These are phyloP conservation scores for Pipistrellus pipistrellus DNA, from an alignment of 2,797 vertebrate genomes.

Conservation along the genomic window DNA sequence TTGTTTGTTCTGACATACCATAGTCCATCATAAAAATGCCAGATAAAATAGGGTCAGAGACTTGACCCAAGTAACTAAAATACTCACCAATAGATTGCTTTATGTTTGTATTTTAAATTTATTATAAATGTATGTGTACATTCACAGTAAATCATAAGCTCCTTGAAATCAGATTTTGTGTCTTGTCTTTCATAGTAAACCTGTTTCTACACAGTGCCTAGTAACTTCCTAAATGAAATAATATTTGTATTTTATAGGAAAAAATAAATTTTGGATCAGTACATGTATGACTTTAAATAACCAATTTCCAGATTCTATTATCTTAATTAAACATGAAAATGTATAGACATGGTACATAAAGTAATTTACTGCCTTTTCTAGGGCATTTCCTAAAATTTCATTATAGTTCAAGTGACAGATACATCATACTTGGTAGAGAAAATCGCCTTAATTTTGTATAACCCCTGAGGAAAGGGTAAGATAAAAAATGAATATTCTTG, in stretches of 20 bases:
- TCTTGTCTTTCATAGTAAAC: not conserved
- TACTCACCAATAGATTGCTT: not conserved
- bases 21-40: not conserved
- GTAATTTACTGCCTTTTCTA: not conserved
- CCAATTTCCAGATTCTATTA: not conserved
- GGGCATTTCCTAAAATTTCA: not conserved
- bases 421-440: not conserved
- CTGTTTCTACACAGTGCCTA: not conserved
- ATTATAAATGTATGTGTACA: not conserved
- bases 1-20: not conserved
- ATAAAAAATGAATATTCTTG: slow-evolving; percentile 28
- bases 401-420: not conserved
- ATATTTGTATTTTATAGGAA: not conserved
- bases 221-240: not conserved
- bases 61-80: not conserved
- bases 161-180: not conserved
- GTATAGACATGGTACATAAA: not conserved
- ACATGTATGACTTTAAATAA: not conserved
- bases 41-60: not conserved
- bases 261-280: not conserved
- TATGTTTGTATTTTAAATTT: not conserved
- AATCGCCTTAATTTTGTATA: slow-evolving; percentile 40
- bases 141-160: not conserved
- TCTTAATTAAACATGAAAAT: not conserved
- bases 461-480: not conserved